Evolutionary conservation across 2,797 vertebrate species (phyloP).

Genomic region (Peromyscus eremicus): DNA sequence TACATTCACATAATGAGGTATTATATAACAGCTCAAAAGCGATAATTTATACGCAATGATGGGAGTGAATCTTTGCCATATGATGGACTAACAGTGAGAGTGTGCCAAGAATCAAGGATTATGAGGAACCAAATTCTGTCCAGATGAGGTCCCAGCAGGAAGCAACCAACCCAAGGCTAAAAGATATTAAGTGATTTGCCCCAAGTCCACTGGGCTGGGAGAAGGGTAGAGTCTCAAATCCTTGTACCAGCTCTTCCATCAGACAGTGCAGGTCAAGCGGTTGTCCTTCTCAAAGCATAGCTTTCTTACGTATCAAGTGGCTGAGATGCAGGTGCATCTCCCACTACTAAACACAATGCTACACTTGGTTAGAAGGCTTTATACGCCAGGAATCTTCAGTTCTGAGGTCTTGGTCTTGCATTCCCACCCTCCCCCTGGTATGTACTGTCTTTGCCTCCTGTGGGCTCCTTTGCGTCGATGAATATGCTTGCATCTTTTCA

Average conservation of each 20-base stretch:
- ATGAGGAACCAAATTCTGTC: neutral
- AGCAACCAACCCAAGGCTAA: neutral
- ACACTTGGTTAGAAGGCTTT: neutral
- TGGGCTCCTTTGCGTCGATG: neutral
- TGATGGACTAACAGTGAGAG: neutral
- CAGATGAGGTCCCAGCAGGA: neutral
- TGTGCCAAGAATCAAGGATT: conserved; percentile 6
- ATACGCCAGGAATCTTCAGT: neutral
- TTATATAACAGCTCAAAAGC: conserved; percentile 17
- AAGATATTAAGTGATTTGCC: neutral
- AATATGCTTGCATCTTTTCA: neutral
- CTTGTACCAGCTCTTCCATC: neutral
- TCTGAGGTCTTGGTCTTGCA: neutral
- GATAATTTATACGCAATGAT: neutral
- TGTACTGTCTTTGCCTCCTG: neutral
- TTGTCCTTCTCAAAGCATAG: neutral
- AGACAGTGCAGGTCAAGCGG: too few species aligned
- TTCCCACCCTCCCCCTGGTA: too few species aligned
- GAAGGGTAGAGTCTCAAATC: neutral
- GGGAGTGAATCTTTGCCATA: conserved; percentile 19
- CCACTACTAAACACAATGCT: neutral
- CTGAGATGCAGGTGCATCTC: neutral
- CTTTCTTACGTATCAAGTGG: neutral
- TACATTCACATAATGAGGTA: neutral
- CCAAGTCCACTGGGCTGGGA: neutral